Conservation (phyloP, 2,113 vertebrate genomes). For the Oplegnathus fasciatus region DNA sequence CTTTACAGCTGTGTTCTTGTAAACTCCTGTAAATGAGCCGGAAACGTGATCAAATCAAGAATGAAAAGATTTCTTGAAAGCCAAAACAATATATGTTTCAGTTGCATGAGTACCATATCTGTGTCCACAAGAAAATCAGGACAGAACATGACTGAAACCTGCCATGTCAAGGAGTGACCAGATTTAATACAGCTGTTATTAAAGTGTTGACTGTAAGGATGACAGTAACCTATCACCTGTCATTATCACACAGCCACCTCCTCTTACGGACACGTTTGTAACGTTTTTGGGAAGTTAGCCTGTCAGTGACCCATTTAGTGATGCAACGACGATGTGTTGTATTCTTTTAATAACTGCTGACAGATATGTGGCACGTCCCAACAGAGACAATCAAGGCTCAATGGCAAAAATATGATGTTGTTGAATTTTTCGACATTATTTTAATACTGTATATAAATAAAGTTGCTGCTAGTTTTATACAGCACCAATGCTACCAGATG, state of each 20-base stretch:
- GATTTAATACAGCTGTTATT: too few species aligned
- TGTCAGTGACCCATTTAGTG: neutral
- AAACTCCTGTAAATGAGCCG: neutral
- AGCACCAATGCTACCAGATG: too few species aligned
- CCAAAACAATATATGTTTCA: neutral
- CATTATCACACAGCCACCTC: neutral
- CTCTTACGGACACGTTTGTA: neutral
- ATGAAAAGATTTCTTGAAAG: neutral
- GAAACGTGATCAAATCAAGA: neutral
- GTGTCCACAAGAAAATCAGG: too few species aligned
- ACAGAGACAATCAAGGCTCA: neutral
- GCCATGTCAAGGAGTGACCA: too few species aligned
- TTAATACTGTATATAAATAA: conserved; percentile 50
- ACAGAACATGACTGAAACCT: too few species aligned
- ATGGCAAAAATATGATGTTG: neutral
- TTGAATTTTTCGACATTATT: conserved; percentile 1
- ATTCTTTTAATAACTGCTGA: neutral
- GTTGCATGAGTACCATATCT: too few species aligned
- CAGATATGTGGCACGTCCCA: neutral
- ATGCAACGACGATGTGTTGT: neutral
- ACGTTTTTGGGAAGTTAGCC: neutral
- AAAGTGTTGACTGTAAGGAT: too few species aligned
- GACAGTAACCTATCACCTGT: neutral
- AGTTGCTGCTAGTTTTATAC: conserved; percentile 15
- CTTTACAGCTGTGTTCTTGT: neutral